These are phyloP conservation scores for Drosophila neocordata DNA, from an alignment of 1,140 invertebrate species.

Conservation along the genomic window DNA sequence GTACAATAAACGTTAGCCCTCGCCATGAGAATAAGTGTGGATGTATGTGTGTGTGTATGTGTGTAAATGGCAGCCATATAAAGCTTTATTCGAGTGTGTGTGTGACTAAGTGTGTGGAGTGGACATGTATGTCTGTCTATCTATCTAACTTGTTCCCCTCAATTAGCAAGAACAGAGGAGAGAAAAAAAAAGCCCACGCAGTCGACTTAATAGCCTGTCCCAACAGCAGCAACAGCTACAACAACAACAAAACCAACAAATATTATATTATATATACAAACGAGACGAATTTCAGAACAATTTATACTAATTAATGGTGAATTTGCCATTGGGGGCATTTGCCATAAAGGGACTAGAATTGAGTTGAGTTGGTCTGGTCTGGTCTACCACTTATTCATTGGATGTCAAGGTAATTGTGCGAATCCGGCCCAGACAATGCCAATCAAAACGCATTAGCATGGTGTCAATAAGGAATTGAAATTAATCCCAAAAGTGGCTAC, in stretches of 20 bases:
- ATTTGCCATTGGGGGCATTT: conserved; percentile 29
- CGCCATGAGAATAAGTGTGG: not conserved
- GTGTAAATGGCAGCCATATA: conserved; percentile 65
- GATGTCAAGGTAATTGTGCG: conserved; percentile 45
- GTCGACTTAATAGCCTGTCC: conserved; percentile 38
- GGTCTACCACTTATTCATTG: not conserved
- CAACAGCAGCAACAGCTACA: conserved; percentile 1
- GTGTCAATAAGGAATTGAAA: not conserved
- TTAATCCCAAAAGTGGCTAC: not conserved
- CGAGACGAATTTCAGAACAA: conserved; percentile 56
- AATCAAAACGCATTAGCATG: conserved; percentile 15
- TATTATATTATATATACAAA: conserved; percentile 16
- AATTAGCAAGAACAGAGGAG: conserved; percentile 31
- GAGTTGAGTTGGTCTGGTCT: not conserved
- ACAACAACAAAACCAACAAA: conserved; percentile 17
- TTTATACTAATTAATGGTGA: conserved; percentile 72
- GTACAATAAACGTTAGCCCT: not conserved
- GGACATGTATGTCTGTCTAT: conserved; percentile 35
- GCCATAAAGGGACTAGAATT: not conserved
- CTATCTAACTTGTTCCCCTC: conserved; percentile 31
- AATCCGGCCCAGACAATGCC: conserved; percentile 11
- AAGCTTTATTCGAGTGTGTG: conserved; percentile 59
- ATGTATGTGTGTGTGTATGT: conserved; percentile 25
- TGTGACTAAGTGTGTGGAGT: conserved; percentile 38
- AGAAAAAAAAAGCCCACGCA: conserved; percentile 33